phyloP scores from a whole-genome alignment of 2,888 invertebrate genomes.

The Sepioteuthis lessoniana region DNA sequence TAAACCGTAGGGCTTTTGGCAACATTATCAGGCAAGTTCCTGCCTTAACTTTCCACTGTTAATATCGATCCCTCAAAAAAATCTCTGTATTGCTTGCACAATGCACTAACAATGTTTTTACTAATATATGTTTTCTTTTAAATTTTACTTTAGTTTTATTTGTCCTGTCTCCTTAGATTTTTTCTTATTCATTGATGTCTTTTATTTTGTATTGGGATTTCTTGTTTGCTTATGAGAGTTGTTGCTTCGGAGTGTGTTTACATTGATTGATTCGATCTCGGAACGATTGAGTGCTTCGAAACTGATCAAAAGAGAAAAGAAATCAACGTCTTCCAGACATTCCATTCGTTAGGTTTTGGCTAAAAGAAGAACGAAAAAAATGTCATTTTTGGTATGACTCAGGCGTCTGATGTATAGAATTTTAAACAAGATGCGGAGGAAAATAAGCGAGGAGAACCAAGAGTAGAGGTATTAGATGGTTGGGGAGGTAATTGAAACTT shows the following conservation, averaged over 20 bases:
- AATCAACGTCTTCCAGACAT: slow-evolving; percentile 10
- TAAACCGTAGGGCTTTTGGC: neutral
- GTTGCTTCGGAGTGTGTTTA: slow-evolving; percentile 23
- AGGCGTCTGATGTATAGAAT: slow-evolving; percentile 12
- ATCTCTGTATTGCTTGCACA: neutral
- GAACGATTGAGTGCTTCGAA: slow-evolving; percentile 9
- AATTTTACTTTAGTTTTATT: neutral
- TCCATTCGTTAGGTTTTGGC: neutral
- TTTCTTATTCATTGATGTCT: neutral
- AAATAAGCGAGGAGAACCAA: neutral
- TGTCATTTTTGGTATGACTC: neutral
- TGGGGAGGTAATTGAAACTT: neutral
- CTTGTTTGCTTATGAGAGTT: neutral
- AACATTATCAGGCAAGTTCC: neutral
- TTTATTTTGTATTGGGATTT: neutral
- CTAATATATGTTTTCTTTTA: neutral
- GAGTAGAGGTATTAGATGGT: neutral
- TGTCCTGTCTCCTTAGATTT: neutral
- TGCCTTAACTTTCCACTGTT: neutral
- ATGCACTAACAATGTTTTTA: neutral
- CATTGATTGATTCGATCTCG: neutral
- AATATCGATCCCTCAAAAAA: neutral
- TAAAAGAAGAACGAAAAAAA: slow-evolving; percentile 5
- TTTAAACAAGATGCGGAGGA: neutral
- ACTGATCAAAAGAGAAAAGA: slow-evolving; percentile 33